Evolutionary conservation across 2,888 invertebrate genomes (phyloP).

Genomic region (Calliphora vomitoria): DNA sequence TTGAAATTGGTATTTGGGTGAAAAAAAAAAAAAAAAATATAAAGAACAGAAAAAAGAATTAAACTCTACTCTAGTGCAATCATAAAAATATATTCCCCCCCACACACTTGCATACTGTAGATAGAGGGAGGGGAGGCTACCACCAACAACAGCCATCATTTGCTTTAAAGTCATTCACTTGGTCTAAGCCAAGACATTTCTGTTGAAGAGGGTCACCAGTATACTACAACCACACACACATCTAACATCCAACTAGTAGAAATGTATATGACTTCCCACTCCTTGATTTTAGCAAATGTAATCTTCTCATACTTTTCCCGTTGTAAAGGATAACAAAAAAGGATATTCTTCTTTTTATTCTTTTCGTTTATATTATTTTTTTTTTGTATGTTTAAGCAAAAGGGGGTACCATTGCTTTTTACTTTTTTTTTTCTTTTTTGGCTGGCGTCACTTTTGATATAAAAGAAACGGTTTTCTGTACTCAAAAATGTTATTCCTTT

Average conservation of each 20-base stretch:
- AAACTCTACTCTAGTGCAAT: conserved; percentile 58
- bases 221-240: conserved; percentile 36
- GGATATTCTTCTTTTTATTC: conserved; percentile 25
- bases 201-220: conserved; percentile 73
- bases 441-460: conserved; percentile 69
- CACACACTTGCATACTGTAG: neutral
- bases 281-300: conserved; percentile 38
- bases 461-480: conserved; percentile 58
- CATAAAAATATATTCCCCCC: conserved; percentile 61
- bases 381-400: conserved; percentile 39
- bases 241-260: neutral
- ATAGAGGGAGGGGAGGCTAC: neutral
- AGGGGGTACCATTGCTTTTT: conserved; percentile 56
- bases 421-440: conserved; percentile 54
- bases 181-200: conserved; percentile 73
- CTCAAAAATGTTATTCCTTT: conserved; percentile 51
- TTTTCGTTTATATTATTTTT: conserved; percentile 19
- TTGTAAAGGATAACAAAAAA: conserved; percentile 54
- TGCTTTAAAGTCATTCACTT: conserved; percentile 72
- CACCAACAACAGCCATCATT: conserved; percentile 55
- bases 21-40: conserved; percentile 25
- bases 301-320: conserved; percentile 38
- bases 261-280: conserved; percentile 42
- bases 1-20: conserved; percentile 70
- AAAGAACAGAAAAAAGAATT: conserved; percentile 23